Evolutionary conservation across 2,888 invertebrate species (phyloP), one percentile per base, ranked within the genome.

Genomic region (Aelia acuminata): DNA sequence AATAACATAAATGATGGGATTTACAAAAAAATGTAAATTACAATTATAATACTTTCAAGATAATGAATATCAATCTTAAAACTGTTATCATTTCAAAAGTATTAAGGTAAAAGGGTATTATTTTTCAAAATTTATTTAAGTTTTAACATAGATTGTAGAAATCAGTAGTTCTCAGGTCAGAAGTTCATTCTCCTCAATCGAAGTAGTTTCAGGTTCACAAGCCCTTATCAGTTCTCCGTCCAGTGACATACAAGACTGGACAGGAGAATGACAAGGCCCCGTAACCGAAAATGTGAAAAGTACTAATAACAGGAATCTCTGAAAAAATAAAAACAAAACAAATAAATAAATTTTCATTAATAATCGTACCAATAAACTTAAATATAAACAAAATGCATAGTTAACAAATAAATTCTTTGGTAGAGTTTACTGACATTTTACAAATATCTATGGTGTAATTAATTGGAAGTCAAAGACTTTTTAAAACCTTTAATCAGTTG

Each of bases 181-280:
- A 53, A 53, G 57, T 57, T 70, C 63, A 35, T 35, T 84, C 50
- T 84, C 18, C 26, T 50, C 22, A 48, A 35, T n/a, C 50, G 88
- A 84, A 53, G 89, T 80, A 88, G 63, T 50, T 88, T 85, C 89
- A 80, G 85, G 89, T 93, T 94, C 95, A 95, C 95, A 95, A 95
- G 97, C 97, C 97, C 97, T 97, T 97, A 97, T 97, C 97, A 97
- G 97, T 97, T 97, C 97, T 98, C 97, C 97, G 97, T 98, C 97
- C 97, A 97, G 97, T 97, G 87, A 93, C 92, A 93, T 93, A 92
- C 94, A 93, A 95, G 95, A 97, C 96, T 96, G 96, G 97, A 96
- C 96, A 95, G 94, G 95, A 96, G 96, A 97, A 97, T 98, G 97
- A 97, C 96, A 98, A 97, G 97, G 97, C 89, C 88, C 89, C 89